These are phyloP conservation scores for Pseudochirops corinnae DNA, from an alignment of 2,797 vertebrate species.

Conservation along the genomic window DNA sequence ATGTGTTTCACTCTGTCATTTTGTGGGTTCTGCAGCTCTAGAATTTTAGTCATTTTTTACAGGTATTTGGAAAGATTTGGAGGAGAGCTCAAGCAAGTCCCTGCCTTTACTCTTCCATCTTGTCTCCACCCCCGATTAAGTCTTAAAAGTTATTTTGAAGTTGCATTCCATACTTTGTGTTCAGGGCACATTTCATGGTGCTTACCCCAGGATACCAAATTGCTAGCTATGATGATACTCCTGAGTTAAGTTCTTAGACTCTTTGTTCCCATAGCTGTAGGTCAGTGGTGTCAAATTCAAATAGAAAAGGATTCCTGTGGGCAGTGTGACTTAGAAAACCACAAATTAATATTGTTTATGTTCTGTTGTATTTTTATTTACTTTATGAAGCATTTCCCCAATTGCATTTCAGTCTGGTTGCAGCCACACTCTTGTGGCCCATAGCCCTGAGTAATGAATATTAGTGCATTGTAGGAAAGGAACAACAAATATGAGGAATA, in stretches of 20 bases:
- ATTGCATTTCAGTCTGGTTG: background rate
- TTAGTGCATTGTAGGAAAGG: background rate
- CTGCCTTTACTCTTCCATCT: too few relatives aligned
- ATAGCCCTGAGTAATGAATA: background rate
- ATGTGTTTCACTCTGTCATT: too few relatives aligned
- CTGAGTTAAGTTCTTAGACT: too few relatives aligned
- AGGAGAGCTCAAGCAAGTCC: too few relatives aligned
- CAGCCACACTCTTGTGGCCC: background rate
- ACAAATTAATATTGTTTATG: background rate
- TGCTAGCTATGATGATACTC: background rate
- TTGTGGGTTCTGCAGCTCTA: too few relatives aligned
- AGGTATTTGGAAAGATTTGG: too few relatives aligned
- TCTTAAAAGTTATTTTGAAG: too few relatives aligned
- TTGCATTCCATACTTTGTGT: background rate
- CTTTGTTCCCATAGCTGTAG: background rate
- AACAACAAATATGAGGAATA: background rate
- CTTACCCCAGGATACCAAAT: background rate
- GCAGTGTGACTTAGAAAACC: background rate
- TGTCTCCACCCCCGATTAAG: too few relatives aligned
- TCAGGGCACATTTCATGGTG: background rate
- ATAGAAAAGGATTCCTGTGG: background rate
- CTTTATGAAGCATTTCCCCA: background rate
- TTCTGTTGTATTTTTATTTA: background rate
- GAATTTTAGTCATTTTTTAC: too few relatives aligned
- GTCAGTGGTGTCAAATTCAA: background rate